Evolutionary conservation across 1,140 invertebrate genomes (phyloP), one percentile per base, ranked within the genome.

Genomic region (Drosophila truncata): DNA sequence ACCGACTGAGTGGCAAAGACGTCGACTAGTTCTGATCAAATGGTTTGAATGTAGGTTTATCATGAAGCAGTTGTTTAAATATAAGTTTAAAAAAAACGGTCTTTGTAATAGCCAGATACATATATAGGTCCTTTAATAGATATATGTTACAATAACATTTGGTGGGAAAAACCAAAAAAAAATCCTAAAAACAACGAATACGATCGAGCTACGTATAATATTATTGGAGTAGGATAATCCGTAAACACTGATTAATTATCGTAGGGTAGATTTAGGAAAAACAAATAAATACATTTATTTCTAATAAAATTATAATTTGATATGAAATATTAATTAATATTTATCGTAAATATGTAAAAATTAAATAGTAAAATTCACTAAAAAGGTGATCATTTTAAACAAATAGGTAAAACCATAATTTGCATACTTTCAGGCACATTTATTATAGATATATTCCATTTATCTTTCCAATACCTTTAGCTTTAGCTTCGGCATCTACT

Each of bases 61-160:
- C 37, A 42, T 20, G 20, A n/a, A 58, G 65, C 71, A 76, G 42
- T 65, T 76, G 73, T 62, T 13, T 6, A 75, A 75, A 65, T 60
- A 55, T 29, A 66, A 41, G 18, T 35, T 47, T 35, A 42, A 27
- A 20, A 29, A 18, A 55, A 61, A 47, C 31, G n/a, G 1, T 11
- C 9, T 8, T 25, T 16, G 11, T n/a, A 65, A 62, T 20, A 16
- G 20, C 18, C 16, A 33, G 3, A 41, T 55, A 41, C 9, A 39
- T 42, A 41, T 58, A 55, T 11, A 39, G 14, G 20, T 41, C 33
- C 20, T 41, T 41, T 8, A 18, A 42, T 20, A 25, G 10, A n/a
- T 29, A 10, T n/a, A 29, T 44, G 3, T 11, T 7, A 49, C 16
- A 60, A 9, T 44, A 18, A 23, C 10, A 54, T 20, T 35, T 2